Percentiles rank a stretch among this genome's conserved stretches.
phyloP scores from a whole-genome alignment of 2,888 invertebrate genomes.

The Epistrophe eligans region DNA sequence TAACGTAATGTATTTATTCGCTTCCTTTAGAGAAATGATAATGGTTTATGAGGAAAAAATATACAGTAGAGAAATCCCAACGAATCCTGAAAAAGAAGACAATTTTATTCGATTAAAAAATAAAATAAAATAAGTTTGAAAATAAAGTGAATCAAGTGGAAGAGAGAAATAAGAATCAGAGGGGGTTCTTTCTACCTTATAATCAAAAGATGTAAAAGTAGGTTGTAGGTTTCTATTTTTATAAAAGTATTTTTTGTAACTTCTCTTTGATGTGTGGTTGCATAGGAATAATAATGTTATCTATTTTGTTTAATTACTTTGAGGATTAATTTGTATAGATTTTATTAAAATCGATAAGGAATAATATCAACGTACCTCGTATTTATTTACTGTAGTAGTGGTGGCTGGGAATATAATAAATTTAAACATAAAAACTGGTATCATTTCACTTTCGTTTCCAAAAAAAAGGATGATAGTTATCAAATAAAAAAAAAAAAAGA shows the following conservation, averaged over 20 bases:
- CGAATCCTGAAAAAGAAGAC: constrained; percentile 51
- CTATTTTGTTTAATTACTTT: constrained; percentile 32
- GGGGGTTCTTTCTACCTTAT: neutral
- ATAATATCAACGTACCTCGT: too few species aligned
- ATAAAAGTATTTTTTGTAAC: neutral
- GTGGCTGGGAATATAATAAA: too few species aligned
- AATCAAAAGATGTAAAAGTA: neutral
- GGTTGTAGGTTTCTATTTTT: neutral
- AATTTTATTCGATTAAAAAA: constrained; percentile 71
- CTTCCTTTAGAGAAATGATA: constrained; percentile 48
- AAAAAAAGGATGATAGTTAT: too few species aligned
- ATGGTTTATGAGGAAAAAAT: constrained; percentile 20
- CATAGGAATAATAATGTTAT: neutral
- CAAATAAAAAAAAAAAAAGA: too few species aligned
- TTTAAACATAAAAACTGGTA: too few species aligned
- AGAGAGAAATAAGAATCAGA: neutral
- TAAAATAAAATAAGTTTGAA: constrained; percentile 6
- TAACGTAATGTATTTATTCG: constrained; percentile 73
- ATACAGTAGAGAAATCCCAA: constrained; percentile 27
- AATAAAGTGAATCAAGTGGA: neutral
- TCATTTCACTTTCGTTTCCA: too few species aligned
- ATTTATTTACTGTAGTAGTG: too few species aligned
- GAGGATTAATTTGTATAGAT: neutral
- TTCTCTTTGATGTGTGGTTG: constrained; percentile 24
- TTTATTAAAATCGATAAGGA: too few species aligned